Evolutionary conservation across 53 echinoderm and acorn worm species (phyloP).

Genomic region (Luidia sarsii): DNA sequence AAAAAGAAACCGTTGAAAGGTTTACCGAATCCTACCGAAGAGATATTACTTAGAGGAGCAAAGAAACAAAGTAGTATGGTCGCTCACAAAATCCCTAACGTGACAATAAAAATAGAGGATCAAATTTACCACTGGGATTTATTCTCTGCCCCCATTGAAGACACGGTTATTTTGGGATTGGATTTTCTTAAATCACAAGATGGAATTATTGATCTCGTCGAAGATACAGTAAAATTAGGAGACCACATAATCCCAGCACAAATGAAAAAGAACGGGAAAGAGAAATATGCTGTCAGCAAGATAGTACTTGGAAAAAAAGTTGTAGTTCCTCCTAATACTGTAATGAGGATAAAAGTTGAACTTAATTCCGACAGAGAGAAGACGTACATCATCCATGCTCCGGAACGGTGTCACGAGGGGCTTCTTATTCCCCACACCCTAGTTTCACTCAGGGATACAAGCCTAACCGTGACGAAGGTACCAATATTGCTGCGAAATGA

Average conservation of each 20-base stretch:
- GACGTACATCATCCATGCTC: background rate
- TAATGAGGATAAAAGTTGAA: background rate
- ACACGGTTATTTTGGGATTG: slow-evolving; percentile 1
- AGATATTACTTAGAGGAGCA: background rate
- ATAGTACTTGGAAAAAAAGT: slow-evolving; percentile 7
- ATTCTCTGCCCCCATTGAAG: background rate
- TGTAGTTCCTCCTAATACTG: slow-evolving; percentile 16
- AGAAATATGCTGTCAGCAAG: background rate
- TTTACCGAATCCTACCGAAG: background rate
- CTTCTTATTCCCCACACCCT: background rate
- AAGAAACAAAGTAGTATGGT: background rate
- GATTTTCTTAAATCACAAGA: slow-evolving; percentile 5
- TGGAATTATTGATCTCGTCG: background rate
- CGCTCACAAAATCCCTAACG: background rate
- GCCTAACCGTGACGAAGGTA: background rate
- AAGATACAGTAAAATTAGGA: background rate
- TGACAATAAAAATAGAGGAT: background rate
- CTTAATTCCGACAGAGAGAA: background rate
- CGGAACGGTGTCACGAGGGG: background rate
- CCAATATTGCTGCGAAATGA: slow-evolving; percentile 10
- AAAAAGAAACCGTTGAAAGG: background rate
- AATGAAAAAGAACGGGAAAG: slow-evolving; percentile 10
- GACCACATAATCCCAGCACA: background rate
- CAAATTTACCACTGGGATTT: background rate
- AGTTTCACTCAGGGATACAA: background rate